Conservation (phyloP, 2,113 vertebrate species). For the Xyrauchen texanus region DNA sequence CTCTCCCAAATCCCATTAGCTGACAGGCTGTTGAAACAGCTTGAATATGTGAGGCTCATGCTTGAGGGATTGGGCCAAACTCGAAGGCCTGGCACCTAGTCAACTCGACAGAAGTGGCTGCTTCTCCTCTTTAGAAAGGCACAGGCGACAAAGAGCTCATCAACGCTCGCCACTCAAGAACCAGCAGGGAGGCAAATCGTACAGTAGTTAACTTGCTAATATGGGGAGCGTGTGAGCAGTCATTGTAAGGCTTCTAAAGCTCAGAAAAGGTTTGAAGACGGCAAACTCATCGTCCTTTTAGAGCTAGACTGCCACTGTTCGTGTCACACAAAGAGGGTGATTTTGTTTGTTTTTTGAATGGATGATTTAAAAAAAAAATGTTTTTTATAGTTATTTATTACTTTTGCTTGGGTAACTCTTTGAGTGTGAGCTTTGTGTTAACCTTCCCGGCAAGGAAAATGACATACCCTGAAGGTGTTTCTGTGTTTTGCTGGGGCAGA, state of each 20-base stretch:
- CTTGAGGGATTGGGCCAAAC: conserved; percentile 61
- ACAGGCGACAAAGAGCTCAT: conserved; percentile 56
- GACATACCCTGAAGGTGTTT: conserved; percentile 53
- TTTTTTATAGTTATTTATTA: conserved; percentile 20
- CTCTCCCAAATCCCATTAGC: conserved; percentile 64
- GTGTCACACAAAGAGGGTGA: conserved; percentile 14
- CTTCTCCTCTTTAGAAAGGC: conserved; percentile 57
- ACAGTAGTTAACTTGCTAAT: conserved; percentile 62
- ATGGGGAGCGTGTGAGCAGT: conserved; percentile 42
- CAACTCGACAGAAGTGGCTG: conserved; percentile 58
- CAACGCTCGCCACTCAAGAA: conserved; percentile 60
- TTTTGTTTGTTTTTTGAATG: background rate
- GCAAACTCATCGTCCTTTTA: conserved; percentile 17
- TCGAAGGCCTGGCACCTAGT: conserved; percentile 59
- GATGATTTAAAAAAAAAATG: too few relatives aligned
- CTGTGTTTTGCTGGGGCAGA: conserved; percentile 29
- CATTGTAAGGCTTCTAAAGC: conserved; percentile 40
- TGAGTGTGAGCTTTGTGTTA: conserved; percentile 37
- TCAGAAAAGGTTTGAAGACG: conserved; percentile 16
- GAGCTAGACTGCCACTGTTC: background rate
- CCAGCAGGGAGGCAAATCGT: conserved; percentile 58
- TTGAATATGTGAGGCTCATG: conserved; percentile 64
- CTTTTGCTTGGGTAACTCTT: conserved; percentile 35
- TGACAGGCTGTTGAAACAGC: conserved; percentile 66
- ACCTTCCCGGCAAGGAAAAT: conserved; percentile 46